A percentile compares a stretch with the other conserved stretches of the same genome.
These are phyloP conservation scores for Tetranychus piercei DNA, from an alignment of 2,888 invertebrate species.

Conservation along the genomic window DNA sequence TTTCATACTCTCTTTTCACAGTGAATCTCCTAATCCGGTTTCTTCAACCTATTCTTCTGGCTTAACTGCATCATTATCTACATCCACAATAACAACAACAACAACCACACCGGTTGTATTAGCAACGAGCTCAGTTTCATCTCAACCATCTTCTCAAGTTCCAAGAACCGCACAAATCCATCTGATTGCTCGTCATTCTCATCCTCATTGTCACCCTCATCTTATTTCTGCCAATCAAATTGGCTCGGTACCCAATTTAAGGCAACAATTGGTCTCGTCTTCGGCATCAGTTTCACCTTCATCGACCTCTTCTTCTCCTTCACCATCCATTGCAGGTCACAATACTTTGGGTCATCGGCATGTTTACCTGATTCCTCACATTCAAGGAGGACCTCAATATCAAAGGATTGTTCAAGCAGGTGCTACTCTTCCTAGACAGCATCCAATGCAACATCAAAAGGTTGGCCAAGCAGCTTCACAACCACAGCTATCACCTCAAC, in stretches of 20 bases:
- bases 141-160: background rate
- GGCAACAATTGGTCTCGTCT: background rate
- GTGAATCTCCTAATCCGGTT: constrained; percentile 16
- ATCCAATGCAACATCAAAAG: background rate
- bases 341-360: background rate
- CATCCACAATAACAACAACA: constrained; percentile 16
- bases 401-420: constrained; percentile 7
- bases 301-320: background rate
- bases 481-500: background rate
- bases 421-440: background rate
- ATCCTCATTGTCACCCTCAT: background rate
- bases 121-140: background rate
- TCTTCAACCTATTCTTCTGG: constrained; percentile 10
- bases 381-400: constrained; percentile 6
- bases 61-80: background rate
- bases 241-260: background rate
- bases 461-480: background rate
- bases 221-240: background rate
- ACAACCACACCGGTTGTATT: constrained; percentile 3
- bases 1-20: constrained; percentile 9
- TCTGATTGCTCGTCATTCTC: background rate
- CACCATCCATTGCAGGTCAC: background rate
- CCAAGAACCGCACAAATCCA: background rate
- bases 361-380: constrained; percentile 12
- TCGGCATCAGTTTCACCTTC: background rate